phyloP scores from a whole-genome alignment of 2,888 invertebrate species.

The Sepioteuthis lessoniana region DNA sequence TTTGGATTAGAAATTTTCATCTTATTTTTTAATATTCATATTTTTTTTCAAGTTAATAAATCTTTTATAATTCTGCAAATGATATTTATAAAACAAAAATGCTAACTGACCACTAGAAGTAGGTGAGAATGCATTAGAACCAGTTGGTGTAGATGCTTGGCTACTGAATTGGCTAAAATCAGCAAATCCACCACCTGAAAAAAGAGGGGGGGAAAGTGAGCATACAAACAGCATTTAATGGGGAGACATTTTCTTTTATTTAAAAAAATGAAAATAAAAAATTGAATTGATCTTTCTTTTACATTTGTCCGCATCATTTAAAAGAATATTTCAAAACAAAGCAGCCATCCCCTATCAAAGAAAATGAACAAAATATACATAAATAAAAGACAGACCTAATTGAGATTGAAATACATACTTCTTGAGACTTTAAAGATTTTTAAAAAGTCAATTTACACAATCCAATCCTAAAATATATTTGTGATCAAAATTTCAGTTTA shows the following conservation, averaged over 20 bases:
- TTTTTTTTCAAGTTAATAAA: no score
- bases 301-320: not conserved
- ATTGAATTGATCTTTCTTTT: no score
- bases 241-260: not conserved
- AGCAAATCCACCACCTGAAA: constrained; percentile 72
- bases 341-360: not conserved
- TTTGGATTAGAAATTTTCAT: no score
- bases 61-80: no score
- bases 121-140: constrained; percentile 42
- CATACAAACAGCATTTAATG: not conserved
- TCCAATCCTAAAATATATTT: not conserved
- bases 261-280: no score
- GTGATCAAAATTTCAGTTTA: not conserved
- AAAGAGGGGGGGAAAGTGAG: not conserved
- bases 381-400: not conserved
- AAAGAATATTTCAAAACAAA: not conserved
- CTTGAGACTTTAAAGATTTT: not conserved
- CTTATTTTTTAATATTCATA: no score
- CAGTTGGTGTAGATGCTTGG: constrained; percentile 53
- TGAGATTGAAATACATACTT: not conserved
- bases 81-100: no score
- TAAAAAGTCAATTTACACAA: not conserved
- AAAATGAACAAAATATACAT: not conserved
- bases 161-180: constrained; percentile 73
- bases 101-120: constrained; percentile 26